phyloP scores from a whole-genome alignment of 2,113 vertebrate genomes.

The Phalacrocorax aristotelis region DNA sequence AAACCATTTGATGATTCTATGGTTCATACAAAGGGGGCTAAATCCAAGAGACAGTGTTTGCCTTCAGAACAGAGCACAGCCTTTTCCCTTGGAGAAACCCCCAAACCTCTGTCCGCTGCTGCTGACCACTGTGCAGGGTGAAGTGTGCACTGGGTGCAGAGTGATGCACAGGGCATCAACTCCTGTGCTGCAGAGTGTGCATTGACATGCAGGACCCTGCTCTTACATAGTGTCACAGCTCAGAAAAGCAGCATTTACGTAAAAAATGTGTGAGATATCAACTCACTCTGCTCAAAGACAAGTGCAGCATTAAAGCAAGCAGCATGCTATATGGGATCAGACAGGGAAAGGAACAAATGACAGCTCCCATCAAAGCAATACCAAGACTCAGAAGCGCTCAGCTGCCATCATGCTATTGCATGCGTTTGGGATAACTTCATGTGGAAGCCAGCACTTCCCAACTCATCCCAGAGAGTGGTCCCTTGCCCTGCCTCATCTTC shows the following conservation, averaged over 20 bases:
- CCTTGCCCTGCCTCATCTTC: neutral
- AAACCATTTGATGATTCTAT: too few species aligned
- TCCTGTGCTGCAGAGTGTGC: neutral
- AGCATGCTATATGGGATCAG: neutral
- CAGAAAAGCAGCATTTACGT: neutral
- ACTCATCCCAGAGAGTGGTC: neutral
- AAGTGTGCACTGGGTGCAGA: neutral
- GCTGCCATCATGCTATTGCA: neutral
- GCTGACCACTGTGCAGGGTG: neutral
- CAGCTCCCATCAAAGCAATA: neutral
- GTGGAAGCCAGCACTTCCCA: neutral
- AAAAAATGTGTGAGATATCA: neutral
- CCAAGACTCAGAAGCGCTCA: neutral
- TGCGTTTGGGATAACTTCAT: neutral
- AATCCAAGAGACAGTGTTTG: neutral
- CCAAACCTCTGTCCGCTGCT: neutral
- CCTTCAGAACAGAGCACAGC: neutral
- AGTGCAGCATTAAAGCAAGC: neutral
- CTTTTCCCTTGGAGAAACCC: neutral
- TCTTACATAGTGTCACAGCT: rapidly evolving
- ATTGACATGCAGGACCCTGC: rapidly evolving
- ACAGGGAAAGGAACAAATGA: neutral
- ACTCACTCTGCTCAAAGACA: too few species aligned
- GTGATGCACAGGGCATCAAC: neutral
- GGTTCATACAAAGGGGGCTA: neutral